These are phyloP conservation scores for zebrafish (Danio rerio) DNA, from an alignment of 2,113 vertebrate species.

Conservation along the genomic window DNA sequence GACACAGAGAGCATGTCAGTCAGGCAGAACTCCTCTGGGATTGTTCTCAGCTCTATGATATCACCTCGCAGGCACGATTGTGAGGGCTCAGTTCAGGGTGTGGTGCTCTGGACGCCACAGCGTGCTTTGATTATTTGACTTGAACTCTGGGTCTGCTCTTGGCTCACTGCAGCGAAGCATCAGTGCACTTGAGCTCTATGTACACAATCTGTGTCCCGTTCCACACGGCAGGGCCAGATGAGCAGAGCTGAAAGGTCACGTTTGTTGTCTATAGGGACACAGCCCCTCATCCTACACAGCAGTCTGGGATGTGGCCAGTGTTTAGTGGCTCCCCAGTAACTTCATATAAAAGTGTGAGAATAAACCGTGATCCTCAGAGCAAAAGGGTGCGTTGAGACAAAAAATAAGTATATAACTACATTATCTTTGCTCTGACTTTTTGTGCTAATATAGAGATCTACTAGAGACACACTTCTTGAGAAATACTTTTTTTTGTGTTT, in stretches of 20 bases:
- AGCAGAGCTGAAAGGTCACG: slow-evolving; percentile 4
- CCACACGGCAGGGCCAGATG: slow-evolving; percentile 29
- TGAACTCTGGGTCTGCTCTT: slow-evolving; percentile 31
- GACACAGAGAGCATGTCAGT: slow-evolving; percentile 12
- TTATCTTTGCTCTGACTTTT: no score
- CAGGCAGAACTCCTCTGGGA: neutral
- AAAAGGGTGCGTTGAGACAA: neutral
- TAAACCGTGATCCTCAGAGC: neutral
- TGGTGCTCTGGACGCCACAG: slow-evolving; percentile 26
- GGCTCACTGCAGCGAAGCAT: slow-evolving; percentile 28
- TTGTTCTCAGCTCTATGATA: slow-evolving; percentile 33
- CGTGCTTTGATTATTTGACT: slow-evolving; percentile 43
- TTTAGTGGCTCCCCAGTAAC: neutral
- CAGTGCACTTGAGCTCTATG: neutral
- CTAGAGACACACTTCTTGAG: no score
- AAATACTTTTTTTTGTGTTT: no score
- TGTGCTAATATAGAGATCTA: no score
- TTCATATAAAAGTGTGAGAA: neutral
- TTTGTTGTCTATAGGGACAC: slow-evolving; percentile 3
- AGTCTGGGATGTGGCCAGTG: neutral
- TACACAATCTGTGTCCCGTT: slow-evolving; percentile 23
- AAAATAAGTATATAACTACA: neutral
- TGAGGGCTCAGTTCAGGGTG: slow-evolving; percentile 27
- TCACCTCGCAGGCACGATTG: slow-evolving; percentile 37
- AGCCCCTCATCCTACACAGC: neutral